These are phyloP conservation scores for Trachelus troglodyta DNA, from an alignment of 2,888 invertebrate genomes.

Conservation along the genomic window DNA sequence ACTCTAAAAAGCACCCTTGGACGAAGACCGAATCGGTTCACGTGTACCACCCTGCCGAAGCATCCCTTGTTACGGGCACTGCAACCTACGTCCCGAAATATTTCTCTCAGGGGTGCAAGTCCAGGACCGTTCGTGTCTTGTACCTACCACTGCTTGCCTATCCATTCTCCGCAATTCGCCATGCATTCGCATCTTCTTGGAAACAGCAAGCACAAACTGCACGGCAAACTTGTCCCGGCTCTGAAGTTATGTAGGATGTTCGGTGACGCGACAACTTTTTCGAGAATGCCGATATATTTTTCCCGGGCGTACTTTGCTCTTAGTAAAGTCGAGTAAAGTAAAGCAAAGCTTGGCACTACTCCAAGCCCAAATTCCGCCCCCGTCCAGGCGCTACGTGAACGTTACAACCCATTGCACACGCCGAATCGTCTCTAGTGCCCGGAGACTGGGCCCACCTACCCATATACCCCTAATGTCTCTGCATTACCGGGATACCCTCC, in stretches of 20 bases:
- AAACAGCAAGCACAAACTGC: conserved; percentile 6
- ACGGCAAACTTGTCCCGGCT: conserved; percentile 41
- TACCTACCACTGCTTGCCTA: background rate
- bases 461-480: conserved; percentile 44
- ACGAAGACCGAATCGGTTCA: background rate
- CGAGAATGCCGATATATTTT: conserved; percentile 56
- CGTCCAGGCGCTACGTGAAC: conserved; percentile 38
- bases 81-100: background rate
- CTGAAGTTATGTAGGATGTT: conserved; percentile 52
- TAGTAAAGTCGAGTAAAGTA: conserved; percentile 53
- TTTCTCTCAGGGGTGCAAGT: background rate
- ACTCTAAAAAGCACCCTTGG: background rate
- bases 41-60: background rate
- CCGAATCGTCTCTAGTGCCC: conserved; percentile 56
- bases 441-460: conserved; percentile 49
- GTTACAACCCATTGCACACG: conserved; percentile 60
- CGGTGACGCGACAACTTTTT: conserved; percentile 61
- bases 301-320: conserved; percentile 46
- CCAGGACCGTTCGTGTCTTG: background rate
- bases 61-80: background rate
- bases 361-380: conserved; percentile 55
- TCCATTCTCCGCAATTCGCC: conserved; percentile 11
- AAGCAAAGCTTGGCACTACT: conserved; percentile 57
- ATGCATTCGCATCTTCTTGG: background rate
- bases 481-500: conserved; percentile 30